Evolutionary conservation across 2,797 vertebrate genomes (phyloP).

Genomic region (Malurus splendens): DNA sequence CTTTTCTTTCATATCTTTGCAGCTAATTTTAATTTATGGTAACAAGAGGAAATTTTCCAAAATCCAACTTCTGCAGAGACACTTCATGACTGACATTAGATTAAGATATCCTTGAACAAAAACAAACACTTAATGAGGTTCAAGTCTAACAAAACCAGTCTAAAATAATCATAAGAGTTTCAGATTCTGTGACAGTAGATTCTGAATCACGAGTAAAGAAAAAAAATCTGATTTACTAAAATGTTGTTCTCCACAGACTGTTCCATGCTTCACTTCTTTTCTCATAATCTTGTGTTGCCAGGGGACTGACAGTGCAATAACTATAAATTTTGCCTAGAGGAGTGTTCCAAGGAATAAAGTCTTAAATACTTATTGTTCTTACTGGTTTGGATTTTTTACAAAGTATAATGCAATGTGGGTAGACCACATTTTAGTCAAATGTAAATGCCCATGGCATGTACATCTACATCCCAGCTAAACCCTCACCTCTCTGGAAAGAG

Average conservation of each 20-base stretch:
- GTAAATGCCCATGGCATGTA: neutral
- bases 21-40: neutral
- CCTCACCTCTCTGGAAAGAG: neutral
- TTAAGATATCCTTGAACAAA: neutral
- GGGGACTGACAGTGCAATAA: neutral
- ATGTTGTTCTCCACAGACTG: neutral
- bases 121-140: fast-evolving
- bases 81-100: neutral
- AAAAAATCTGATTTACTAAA: neutral
- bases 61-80: neutral
- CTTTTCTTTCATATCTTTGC: neutral
- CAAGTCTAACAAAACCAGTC: neutral
- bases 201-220: neutral
- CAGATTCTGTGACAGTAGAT: neutral
- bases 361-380: neutral
- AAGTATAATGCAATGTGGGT: neutral
- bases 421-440: neutral
- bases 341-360: neutral
- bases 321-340: neutral
- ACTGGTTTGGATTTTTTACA: fast-evolving
- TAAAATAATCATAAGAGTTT: neutral
- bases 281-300: neutral
- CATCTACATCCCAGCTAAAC: neutral
- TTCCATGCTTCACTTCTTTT: neutral
- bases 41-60: neutral